Conservation (phyloP, 2,113 vertebrate genomes). For the Ammodytes marinus region DNA sequence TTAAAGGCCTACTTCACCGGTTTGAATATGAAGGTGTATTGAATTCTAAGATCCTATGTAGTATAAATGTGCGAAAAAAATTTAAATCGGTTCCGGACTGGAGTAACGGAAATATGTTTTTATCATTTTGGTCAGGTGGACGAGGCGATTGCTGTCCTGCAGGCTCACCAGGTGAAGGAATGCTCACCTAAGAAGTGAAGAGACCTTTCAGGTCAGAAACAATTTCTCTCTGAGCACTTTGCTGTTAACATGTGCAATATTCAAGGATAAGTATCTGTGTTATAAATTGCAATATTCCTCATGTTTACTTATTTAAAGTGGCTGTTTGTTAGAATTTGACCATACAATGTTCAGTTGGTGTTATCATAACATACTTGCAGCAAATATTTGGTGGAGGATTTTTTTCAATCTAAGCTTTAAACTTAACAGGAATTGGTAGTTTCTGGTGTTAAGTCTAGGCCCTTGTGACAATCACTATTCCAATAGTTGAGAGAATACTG, state of each 20-base stretch:
- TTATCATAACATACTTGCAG: neutral
- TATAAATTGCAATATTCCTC: neutral
- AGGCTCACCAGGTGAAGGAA: constrained; percentile 89
- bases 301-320: neutral
- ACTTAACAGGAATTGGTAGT: too few relatives aligned
- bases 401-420: too few relatives aligned
- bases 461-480: neutral
- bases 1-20: too few relatives aligned
- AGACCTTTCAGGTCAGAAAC: constrained; percentile 67
- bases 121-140: constrained; percentile 84
- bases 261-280: neutral
- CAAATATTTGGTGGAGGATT: neutral
- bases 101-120: too few relatives aligned
- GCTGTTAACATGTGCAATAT: neutral
- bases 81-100: too few relatives aligned
- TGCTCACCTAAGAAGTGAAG: constrained; percentile 74
- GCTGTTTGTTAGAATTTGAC: neutral
- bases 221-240: neutral
- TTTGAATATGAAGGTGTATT: too few relatives aligned
- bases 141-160: constrained; percentile 93
- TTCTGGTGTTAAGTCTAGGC: too few relatives aligned
- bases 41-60: too few relatives aligned
- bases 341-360: too few relatives aligned
- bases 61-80: too few relatives aligned
- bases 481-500: neutral